These are phyloP conservation scores for Hypotaenidia okinawae DNA, from an alignment of 2,797 vertebrate species.

Conservation along the genomic window DNA sequence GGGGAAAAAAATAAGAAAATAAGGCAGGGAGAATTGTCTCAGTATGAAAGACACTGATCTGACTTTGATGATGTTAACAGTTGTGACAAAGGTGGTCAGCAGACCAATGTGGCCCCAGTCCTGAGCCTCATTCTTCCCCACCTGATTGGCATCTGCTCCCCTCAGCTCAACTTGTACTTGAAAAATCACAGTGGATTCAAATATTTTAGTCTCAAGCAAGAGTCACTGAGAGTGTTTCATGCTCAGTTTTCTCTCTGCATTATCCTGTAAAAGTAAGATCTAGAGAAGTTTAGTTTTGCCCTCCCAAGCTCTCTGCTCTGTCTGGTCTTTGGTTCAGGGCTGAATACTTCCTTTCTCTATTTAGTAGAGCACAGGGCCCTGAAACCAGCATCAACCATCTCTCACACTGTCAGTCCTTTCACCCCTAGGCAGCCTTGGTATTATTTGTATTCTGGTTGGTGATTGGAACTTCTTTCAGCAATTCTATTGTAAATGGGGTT, in stretches of 20 bases:
- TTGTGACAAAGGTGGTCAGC: background rate
- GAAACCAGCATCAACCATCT: background rate
- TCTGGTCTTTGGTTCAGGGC: background rate
- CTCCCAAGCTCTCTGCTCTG: background rate
- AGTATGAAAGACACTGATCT: background rate
- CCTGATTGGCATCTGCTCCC: background rate
- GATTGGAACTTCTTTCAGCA: background rate
- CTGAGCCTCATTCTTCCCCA: background rate
- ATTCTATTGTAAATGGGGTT: background rate
- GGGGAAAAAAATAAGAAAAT: background rate
- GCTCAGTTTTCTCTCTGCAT: background rate
- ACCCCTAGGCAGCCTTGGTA: background rate
- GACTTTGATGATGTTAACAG: background rate
- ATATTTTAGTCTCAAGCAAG: background rate
- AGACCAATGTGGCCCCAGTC: rapidly evolving
- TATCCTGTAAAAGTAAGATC: background rate
- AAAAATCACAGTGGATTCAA: background rate
- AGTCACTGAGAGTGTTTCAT: background rate
- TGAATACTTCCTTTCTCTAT: background rate
- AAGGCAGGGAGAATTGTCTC: background rate
- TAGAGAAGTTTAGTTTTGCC: background rate
- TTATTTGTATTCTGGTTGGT: background rate
- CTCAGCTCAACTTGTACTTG: background rate
- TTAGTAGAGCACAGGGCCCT: background rate
- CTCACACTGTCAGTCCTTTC: background rate